phyloP scores from a whole-genome alignment of 2,797 vertebrate genomes.

The Calcarius lapponicus region DNA sequence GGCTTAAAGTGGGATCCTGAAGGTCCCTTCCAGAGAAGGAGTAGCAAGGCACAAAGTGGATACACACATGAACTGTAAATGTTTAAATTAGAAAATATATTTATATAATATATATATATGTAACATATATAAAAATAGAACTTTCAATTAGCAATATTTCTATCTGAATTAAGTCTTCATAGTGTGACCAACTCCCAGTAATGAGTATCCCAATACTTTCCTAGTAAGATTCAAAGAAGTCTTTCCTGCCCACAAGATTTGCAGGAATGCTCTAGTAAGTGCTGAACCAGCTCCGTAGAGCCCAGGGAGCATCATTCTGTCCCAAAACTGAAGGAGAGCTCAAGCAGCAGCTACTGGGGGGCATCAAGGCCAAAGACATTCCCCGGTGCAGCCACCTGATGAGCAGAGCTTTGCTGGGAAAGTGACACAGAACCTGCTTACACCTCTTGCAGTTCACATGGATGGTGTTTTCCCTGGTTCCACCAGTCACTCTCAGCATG shows the following conservation, averaged over 20 bases:
- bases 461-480: neutral
- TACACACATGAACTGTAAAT: neutral
- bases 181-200: neutral
- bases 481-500: neutral
- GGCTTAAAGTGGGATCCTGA: neutral
- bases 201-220: accelerated
- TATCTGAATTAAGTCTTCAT: neutral
- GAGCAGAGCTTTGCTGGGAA: neutral
- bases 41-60: neutral
- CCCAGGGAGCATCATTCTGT: neutral
- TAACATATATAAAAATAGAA: neutral
- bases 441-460: accelerated
- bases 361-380: neutral
- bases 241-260: neutral
- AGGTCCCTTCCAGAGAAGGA: neutral
- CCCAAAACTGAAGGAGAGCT: neutral
- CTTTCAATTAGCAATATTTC: neutral
- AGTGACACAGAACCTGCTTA: neutral
- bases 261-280: neutral
- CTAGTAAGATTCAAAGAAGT: neutral
- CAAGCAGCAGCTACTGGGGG: neutral
- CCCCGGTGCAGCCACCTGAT: neutral
- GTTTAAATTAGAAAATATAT: neutral
- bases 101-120: neutral
- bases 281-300: neutral